These are phyloP conservation scores for Hirtodrosophila trivittata DNA, from an alignment of 2,888 invertebrate species.

Conservation along the genomic window DNA sequence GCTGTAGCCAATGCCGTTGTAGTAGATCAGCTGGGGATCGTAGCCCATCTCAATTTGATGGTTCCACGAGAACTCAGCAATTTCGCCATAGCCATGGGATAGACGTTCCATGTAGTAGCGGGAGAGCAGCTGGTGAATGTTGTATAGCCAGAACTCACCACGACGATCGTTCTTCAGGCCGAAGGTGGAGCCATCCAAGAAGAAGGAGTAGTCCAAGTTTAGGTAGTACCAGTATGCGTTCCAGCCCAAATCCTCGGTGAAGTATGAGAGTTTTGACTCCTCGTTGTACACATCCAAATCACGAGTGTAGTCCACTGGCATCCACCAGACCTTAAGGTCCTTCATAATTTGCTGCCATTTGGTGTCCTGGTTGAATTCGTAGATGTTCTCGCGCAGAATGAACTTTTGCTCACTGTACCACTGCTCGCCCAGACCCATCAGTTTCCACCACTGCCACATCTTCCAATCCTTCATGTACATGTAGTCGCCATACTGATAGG, in stretches of 20 bases:
- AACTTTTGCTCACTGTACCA: constrained; percentile 69
- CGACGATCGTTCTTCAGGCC: constrained; percentile 86
- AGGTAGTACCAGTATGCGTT: constrained; percentile 88
- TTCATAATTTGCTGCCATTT: constrained; percentile 68
- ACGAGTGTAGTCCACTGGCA: constrained; percentile 87
- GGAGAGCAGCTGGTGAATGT: constrained; percentile 88
- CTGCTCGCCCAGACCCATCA: constrained; percentile 78
- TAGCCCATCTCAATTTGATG: constrained; percentile 86
- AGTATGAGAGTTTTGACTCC: constrained; percentile 87
- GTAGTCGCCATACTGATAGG: constrained; percentile 60
- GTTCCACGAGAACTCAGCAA: constrained; percentile 86
- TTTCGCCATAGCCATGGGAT: constrained; percentile 88
- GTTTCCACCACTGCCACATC: constrained; percentile 81
- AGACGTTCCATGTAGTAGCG: constrained; percentile 91
- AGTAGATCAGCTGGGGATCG: constrained; percentile 86
- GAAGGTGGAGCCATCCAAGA: constrained; percentile 86
- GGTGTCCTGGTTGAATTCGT: constrained; percentile 65
- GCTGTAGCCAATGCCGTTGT: constrained; percentile 88
- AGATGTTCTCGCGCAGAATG: constrained; percentile 75
- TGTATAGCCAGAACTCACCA: constrained; percentile 87
- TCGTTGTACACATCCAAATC: constrained; percentile 84
- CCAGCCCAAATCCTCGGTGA: constrained; percentile 89
- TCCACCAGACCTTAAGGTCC: constrained; percentile 75
- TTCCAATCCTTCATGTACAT: constrained; percentile 78
- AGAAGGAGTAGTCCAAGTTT: constrained; percentile 87